These are phyloP conservation scores for Macrocentrus cingulum DNA, from an alignment of 1,140 invertebrate species.

Conservation along the genomic window DNA sequence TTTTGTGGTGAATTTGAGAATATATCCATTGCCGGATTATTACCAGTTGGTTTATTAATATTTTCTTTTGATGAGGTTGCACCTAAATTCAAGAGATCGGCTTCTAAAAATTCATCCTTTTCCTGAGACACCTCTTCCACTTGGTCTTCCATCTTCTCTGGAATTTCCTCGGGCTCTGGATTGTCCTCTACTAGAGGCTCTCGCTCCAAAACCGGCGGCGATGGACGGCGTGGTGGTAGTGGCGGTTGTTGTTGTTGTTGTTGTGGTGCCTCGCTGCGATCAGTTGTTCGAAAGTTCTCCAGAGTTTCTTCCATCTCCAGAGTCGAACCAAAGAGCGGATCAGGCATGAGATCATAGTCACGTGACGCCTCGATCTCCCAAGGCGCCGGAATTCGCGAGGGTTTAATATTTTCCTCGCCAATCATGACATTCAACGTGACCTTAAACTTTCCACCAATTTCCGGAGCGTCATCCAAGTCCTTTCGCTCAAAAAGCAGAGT, in stretches of 20 bases:
- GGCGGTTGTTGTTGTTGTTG: no score
- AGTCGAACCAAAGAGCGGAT: slow-evolving; percentile 75
- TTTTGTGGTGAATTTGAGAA: slow-evolving; percentile 45
- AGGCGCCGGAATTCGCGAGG: slow-evolving; percentile 66
- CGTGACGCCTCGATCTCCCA: slow-evolving; percentile 67
- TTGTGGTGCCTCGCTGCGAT: neutral
- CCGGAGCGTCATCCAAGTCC: slow-evolving; percentile 73
- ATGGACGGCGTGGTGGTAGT: no score
- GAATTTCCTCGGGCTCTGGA: slow-evolving; percentile 16
- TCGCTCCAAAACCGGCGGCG: neutral
- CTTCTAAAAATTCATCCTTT: slow-evolving; percentile 43
- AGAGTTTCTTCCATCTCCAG: slow-evolving; percentile 82
- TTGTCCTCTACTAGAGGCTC: slow-evolving; percentile 8
- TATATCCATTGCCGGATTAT: slow-evolving; percentile 41
- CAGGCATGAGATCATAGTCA: slow-evolving; percentile 53
- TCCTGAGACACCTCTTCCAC: slow-evolving; percentile 2
- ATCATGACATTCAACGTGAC: slow-evolving; percentile 75
- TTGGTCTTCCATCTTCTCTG: slow-evolving; percentile 12
- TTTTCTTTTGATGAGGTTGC: slow-evolving; percentile 31
- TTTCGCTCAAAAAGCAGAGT: slow-evolving; percentile 74
- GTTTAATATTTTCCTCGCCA: slow-evolving; percentile 66
- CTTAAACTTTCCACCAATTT: slow-evolving; percentile 77
- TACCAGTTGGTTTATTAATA: slow-evolving; percentile 22
- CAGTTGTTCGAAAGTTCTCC: slow-evolving; percentile 69
- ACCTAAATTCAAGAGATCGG: slow-evolving; percentile 57